Conservation (phyloP, 2,888 invertebrate genomes). For the Macrosiphum euphorbiae region DNA sequence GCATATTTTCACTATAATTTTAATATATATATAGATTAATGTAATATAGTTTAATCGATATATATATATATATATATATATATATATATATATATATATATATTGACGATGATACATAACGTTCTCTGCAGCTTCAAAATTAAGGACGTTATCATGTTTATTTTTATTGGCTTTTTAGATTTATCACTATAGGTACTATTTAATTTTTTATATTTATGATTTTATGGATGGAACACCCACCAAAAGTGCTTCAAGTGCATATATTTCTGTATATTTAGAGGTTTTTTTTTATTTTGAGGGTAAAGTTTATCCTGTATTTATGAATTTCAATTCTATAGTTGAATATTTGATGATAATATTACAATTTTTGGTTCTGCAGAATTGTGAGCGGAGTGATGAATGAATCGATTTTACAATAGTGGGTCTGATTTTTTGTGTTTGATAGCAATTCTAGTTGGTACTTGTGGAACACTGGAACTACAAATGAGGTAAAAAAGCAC, state of each 20-base stretch:
- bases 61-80: no score
- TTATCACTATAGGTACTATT: neutral
- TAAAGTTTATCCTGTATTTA: no score
- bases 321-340: neutral
- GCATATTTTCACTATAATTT: neutral
- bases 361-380: neutral
- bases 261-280: neutral
- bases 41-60: neutral
- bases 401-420: no score
- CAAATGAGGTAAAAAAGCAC: no score
- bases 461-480: no score
- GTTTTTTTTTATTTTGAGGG: neutral
- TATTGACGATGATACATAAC: neutral
- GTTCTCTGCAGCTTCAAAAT: neutral
- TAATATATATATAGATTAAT: neutral
- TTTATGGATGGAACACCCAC: no score
- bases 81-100: no score
- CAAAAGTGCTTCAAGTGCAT: neutral
- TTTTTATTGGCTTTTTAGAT: neutral
- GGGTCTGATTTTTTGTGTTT: no score
- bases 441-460: no score
- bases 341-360: neutral
- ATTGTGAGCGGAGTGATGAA: no score
- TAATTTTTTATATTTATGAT: neutral
- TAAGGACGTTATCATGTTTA: neutral